Percentiles rank a stretch among this genome's conserved stretches.
These are phyloP conservation scores for Macrophya alboannulata DNA, from an alignment of 2,888 invertebrate species.

Conservation along the genomic window DNA sequence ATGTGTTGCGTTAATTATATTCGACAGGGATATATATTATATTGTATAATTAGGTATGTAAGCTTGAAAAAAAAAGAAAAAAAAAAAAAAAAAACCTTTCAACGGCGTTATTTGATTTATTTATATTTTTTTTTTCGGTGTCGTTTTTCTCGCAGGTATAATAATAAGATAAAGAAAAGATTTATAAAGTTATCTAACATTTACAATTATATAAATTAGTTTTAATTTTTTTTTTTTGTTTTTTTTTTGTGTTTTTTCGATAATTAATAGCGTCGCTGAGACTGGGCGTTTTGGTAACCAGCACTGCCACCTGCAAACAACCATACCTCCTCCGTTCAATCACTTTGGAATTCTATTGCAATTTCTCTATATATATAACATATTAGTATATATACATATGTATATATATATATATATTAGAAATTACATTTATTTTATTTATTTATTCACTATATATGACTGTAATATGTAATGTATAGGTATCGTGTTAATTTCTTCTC, in stretches of 20 bases:
- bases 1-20: too few species aligned
- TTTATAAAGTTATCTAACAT: slow-evolving; percentile 57
- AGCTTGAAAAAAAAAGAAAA: too few species aligned
- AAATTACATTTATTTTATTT: slow-evolving; percentile 15
- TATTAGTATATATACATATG: background rate
- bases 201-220: slow-evolving; percentile 67
- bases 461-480: background rate
- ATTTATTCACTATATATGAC: too few species aligned
- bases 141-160: background rate
- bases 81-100: too few species aligned
- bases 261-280: slow-evolving; percentile 74
- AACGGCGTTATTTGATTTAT: too few species aligned
- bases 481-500: background rate
- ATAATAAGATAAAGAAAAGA: slow-evolving; percentile 35
- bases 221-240: background rate
- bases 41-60: too few species aligned
- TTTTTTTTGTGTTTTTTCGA: background rate
- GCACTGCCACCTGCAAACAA: slow-evolving; percentile 77
- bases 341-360: slow-evolving; percentile 61
- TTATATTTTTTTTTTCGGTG: background rate
- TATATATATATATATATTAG: background rate
- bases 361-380: slow-evolving; percentile 20
- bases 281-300: slow-evolving; percentile 77
- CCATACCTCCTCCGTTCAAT: slow-evolving; percentile 74
- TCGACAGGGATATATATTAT: too few species aligned